Evolutionary conservation across 2,113 vertebrate genomes (phyloP), one percentile per base, ranked within the genome.

Genomic region (Plestiodon gilberti): DNA sequence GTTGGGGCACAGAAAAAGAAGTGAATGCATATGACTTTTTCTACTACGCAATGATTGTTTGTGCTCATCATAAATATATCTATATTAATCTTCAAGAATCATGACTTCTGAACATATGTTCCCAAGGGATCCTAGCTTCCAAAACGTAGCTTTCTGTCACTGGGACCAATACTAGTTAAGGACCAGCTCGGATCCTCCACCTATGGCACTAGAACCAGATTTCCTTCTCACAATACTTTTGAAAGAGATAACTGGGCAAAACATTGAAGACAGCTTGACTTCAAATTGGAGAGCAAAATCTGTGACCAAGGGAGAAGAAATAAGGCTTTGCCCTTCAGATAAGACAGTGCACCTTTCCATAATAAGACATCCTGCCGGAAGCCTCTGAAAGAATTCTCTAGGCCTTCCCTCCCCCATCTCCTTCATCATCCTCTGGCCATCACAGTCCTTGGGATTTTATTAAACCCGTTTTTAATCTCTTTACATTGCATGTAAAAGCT

Each of bases 391-490:
- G 28, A 35, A 11, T 40, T n/a, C 3, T 22, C 7, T 82, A 3
- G n/a, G n/a, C 18, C 82, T 35, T n/a, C 2, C n/a, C 28, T 61
- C 55, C 76, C n/a, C 82, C 77, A 75, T 80, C 48, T 82, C 48
- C 65, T 30, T 48, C 30, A 40, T 30, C 78, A 20, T 85, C 0
- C 28, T 64, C n/a, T 20, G 28, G 30, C 23, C 71, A 23, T 87
- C 78, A 40, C 73, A 84, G 1, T 48, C 4, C 52, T 48, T 91
- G 43, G 1, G 20, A 33, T 87, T 90, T 87, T 87, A 86, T 80
- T 55, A 88, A 82, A 89, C 30, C 48, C 13, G 52, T 65, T 76
- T 86, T 94, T 89, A 84, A 87, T 52, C 48, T 89, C 77, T 91
- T 78, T 61, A 87, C 11, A 48, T 23, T 89, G 14, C 57, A 86